Evolutionary conservation across 2,113 vertebrate species (phyloP).

Genomic region (Malurus elegans): DNA sequence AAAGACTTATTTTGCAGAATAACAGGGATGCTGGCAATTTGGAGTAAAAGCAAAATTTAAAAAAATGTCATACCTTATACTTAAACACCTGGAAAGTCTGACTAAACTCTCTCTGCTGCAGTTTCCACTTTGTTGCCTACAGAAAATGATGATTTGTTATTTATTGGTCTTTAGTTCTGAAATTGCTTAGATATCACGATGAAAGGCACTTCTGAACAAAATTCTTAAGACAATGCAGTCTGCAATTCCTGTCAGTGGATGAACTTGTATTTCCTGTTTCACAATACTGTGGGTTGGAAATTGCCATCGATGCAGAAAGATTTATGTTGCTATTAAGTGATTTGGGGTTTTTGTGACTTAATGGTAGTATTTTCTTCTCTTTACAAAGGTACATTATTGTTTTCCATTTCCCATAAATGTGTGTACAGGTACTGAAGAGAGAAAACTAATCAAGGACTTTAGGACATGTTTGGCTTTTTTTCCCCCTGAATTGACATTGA

Average conservation of each 20-base stretch:
- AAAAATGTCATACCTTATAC: background rate
- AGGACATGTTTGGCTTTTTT: background rate
- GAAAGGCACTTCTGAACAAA: background rate
- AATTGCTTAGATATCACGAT: background rate
- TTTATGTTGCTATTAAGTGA: slow-evolving; percentile 35
- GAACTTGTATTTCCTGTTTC: slow-evolving; percentile 32
- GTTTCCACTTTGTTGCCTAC: background rate
- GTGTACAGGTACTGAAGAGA: background rate
- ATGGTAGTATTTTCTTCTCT: slow-evolving; percentile 22
- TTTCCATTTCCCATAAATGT: slow-evolving; percentile 17
- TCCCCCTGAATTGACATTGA: background rate
- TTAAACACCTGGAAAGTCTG: background rate
- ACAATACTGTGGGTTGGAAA: slow-evolving; percentile 16
- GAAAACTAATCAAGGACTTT: slow-evolving; percentile 4
- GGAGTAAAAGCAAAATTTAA: background rate
- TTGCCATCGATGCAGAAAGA: slow-evolving; percentile 25
- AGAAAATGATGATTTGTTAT: background rate
- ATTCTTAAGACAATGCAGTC: background rate
- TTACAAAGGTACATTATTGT: background rate
- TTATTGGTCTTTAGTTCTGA: background rate
- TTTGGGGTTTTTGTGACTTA: slow-evolving; percentile 30
- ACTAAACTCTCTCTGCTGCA: background rate
- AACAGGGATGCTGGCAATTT: background rate
- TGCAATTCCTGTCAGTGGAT: slow-evolving; percentile 1
- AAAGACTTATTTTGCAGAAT: background rate